Conservation (phyloP, 2,888 invertebrate genomes). For the Anorthoa munda region DNA sequence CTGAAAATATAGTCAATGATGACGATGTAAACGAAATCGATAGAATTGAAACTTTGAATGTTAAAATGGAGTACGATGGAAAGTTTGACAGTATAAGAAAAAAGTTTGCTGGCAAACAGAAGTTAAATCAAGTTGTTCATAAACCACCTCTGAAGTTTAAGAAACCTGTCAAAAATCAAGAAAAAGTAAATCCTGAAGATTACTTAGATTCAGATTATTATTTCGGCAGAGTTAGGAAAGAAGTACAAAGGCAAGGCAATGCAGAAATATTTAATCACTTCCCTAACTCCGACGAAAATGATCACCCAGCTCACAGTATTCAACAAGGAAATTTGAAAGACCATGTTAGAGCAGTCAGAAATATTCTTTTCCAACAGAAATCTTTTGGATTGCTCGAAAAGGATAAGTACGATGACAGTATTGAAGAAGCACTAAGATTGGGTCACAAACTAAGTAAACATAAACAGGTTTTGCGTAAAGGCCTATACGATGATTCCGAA, state of each 20-base stretch:
- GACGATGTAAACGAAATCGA: background rate
- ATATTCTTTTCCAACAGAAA: constrained; percentile 67
- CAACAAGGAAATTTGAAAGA: constrained; percentile 61
- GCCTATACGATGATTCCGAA: background rate
- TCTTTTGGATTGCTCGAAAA: constrained; percentile 52
- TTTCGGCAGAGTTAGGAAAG: constrained; percentile 61
- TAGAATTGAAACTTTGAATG: background rate
- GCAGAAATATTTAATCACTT: background rate
- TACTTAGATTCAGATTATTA: constrained; percentile 74
- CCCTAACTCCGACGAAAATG: constrained; percentile 55
- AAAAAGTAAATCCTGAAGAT: constrained; percentile 66
- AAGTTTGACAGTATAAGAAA: constrained; percentile 20
- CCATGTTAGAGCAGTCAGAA: constrained; percentile 69
- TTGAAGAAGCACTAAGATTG: background rate
- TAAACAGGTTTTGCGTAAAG: background rate
- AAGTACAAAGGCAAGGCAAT: constrained; percentile 2
- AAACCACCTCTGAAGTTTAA: background rate
- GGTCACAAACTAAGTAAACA: background rate
- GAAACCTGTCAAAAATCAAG: background rate
- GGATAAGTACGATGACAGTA: constrained; percentile 24
- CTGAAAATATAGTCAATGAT: background rate
- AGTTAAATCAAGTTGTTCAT: background rate
- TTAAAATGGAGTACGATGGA: constrained; percentile 26
- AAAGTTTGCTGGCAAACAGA: constrained; percentile 26
- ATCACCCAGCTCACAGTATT: constrained; percentile 62